Evolutionary conservation across 2,888 invertebrate genomes (phyloP), one percentile per base, ranked within the genome.

Genomic region (Achlya flavicornis): DNA sequence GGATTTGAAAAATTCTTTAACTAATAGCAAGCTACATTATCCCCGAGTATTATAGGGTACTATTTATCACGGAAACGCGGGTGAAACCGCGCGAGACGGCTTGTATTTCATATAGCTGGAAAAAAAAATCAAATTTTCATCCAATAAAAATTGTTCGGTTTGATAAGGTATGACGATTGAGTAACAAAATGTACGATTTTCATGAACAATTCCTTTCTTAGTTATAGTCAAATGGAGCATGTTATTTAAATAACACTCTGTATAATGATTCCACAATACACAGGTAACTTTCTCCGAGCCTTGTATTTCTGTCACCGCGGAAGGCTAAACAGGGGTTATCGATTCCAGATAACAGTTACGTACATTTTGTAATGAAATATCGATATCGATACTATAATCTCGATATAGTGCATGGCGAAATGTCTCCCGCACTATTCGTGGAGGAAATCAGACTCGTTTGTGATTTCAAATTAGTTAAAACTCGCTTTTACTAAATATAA

Each of bases 281-380:
- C 10, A 10, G 38, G 38, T 66, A 61, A 72, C 74, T 76, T 76
- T 77, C 77, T 67, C 77, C 64, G 41, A 63, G 61, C 66, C 68
- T 67, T 69, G 71, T 71, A 71, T 19, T 53, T 57, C 69, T 71
- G 75, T 72, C 73, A 71, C 70, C 64, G 64, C 70, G 76, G 77
- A 76, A 78, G 75, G 66, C 65, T 66, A 61, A 69, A 68, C 69
- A 73, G 77, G 75, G 77, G 75, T 79, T 75, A 78, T 78, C 74
- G 80, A 71, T 73, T 71, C 59, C 66, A 65, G 75, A 74, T 76
- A 79, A 71, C 71, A 66, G 67, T 63, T 60, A 67, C 14, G 35
- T 16, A 53, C 53, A 35, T 33, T 35, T 71, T 61, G 69, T 73
- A 78, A 73, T 70, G 73, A 75, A 77, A 78, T 75, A 76, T 77